Base-by-base conservation (phyloP, 2,113 vertebrate genomes). In the Struthio camelus region DNA sequence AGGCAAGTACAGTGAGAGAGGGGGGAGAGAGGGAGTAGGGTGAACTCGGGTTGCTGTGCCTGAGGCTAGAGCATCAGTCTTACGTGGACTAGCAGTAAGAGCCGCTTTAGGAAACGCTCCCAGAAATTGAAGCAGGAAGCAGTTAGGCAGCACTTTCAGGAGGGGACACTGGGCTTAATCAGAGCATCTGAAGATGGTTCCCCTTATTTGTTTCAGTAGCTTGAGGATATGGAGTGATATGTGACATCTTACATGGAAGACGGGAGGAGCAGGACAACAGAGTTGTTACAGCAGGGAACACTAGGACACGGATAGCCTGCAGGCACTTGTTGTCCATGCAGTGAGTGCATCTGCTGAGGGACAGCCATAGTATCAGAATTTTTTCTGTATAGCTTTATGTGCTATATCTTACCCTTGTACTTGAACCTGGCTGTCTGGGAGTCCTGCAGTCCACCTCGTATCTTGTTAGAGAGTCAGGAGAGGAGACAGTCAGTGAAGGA, bases 11-110 rank as follows among this genome's bases (percentile, higher is more conserved):
- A 88, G 79, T 40, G 79, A 70, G 79, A 85, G 85, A 86, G 42
- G 75, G 59, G 92, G 80, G 92, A 79, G 48, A 86, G 54, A 70
- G 67, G 58, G 64, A 94, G 38, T n/a, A 72, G 94, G 89, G 89
- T 94, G 44, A 97, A n/a, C 70, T 85, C 0, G 2, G 93, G 88
- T 95, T 85, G 56, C 42, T 78, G 34, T 80, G 44, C 46, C 64
- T 48, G 10, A 1, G 36, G 20, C 36, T 92, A 30, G 61, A 89
- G 40, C 59, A 66, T 89, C 38, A 76, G 32, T 36, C 17, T 64
- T 34, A 22, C 7, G 25, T 80, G 69, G 61, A 59, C 3, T 1
- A 58, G 51, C 64, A 91, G 71, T 42, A 87, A 80, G 71, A 80
- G 13, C 79, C 88, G 79, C 25, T 36, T 51, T 28, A 72, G 27